Percentiles rank a stretch among this genome's conserved stretches.
Conservation (phyloP, 2,888 invertebrate genomes). For the Aspidiotus rigidus region DNA sequence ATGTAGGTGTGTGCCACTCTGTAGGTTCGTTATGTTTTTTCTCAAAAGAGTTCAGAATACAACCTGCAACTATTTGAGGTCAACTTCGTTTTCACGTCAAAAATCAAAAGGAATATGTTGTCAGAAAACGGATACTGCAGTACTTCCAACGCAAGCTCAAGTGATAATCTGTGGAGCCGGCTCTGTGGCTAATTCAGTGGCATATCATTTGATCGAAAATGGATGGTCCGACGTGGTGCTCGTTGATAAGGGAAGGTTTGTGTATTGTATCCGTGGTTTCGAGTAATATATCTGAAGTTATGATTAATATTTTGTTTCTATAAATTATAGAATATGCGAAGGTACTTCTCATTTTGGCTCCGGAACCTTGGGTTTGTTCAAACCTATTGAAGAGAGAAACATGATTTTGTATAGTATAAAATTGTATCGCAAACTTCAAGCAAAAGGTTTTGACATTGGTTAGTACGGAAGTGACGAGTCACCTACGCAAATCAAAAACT, state of each 20-base stretch:
- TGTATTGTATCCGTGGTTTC: constrained; percentile 25
- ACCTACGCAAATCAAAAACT: no score
- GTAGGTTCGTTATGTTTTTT: no score
- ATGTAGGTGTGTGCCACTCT: no score
- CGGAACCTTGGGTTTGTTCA: constrained; percentile 53
- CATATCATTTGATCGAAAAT: constrained; percentile 59
- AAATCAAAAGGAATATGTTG: constrained; percentile 16
- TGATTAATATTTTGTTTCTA: background rate
- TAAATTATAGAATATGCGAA: constrained; percentile 42
- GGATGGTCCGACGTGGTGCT: constrained; percentile 62
- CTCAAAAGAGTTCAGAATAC: no score
- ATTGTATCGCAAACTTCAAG: constrained; percentile 51
- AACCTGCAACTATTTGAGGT: background rate
- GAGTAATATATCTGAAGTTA: background rate
- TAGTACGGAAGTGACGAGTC: background rate
- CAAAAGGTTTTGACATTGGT: constrained; percentile 52
- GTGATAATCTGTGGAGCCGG: constrained; percentile 58
- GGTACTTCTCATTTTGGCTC: constrained; percentile 54
- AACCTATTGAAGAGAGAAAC: constrained; percentile 52
- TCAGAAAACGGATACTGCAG: background rate
- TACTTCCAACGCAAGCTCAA: constrained; percentile 46
- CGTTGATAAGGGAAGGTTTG: constrained; percentile 55
- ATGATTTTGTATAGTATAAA: constrained; percentile 53
- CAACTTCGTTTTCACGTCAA: background rate
- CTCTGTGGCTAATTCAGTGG: constrained; percentile 63